These are phyloP conservation scores for Acipenser ruthenus DNA, from an alignment of 2,797 vertebrate species.

Conservation along the genomic window DNA sequence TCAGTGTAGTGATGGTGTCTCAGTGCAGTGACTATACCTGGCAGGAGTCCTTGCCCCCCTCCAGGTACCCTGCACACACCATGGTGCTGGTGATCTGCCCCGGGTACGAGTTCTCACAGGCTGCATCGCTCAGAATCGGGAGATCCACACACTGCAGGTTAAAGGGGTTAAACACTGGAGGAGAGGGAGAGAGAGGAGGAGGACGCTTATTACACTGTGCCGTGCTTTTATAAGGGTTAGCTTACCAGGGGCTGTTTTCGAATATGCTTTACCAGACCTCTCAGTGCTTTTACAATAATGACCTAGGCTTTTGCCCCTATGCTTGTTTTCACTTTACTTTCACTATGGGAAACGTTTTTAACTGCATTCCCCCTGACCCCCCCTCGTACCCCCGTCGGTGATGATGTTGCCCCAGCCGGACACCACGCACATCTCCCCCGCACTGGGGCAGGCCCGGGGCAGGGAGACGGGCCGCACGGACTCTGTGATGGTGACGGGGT, in stretches of 20 bases:
- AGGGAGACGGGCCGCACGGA: conserved; percentile 47
- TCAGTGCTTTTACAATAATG: no score
- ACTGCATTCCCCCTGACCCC: no score
- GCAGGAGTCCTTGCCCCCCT: conserved; percentile 61
- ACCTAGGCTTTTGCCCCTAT: no score
- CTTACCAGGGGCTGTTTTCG: no score
- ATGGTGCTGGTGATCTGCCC: conserved; percentile 51
- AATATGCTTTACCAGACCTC: no score
- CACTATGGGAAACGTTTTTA: no score
- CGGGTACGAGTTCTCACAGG: conserved; percentile 48
- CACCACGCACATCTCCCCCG: conserved; percentile 47
- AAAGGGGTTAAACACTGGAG: conserved; percentile 46
- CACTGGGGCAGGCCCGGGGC: conserved; percentile 41
- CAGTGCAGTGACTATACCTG: conserved; percentile 41
- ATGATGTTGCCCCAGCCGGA: conserved; percentile 64
- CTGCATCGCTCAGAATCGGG: conserved; percentile 47
- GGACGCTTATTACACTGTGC: no score
- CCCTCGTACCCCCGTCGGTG: conserved; percentile 39
- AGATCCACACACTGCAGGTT: conserved; percentile 45
- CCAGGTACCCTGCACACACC: conserved; percentile 57
- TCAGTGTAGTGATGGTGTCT: no score
- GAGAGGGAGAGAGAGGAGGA: neutral
- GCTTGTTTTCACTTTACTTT: no score
- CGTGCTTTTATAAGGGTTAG: no score
- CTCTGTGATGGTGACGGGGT: conserved; percentile 35